phyloP scores from a whole-genome alignment of 2,888 invertebrate genomes.

The Mycogona germanica region DNA sequence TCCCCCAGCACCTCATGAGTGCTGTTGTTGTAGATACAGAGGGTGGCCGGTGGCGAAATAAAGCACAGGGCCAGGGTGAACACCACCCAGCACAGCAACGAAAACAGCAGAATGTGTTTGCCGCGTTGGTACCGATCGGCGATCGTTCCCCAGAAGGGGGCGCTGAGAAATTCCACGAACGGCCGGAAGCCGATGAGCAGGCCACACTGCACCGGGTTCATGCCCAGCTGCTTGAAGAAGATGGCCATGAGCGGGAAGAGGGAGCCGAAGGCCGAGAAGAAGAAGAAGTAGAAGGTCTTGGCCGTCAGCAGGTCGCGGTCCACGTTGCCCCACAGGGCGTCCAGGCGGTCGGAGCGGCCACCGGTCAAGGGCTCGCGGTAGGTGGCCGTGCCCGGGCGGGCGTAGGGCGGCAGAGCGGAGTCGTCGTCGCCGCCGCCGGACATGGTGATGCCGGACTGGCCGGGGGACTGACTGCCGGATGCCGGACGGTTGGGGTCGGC shows the following conservation, averaged over 20 bases:
- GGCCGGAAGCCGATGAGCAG: slow-evolving; percentile 90
- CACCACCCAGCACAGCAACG: slow-evolving; percentile 87
- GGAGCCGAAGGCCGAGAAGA: slow-evolving; percentile 97
- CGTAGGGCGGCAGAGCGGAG: too few species aligned
- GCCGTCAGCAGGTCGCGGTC: slow-evolving; percentile 87
- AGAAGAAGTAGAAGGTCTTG: slow-evolving; percentile 98
- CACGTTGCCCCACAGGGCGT: slow-evolving; percentile 66
- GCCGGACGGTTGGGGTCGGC: too few species aligned
- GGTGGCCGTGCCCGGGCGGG: too few species aligned
- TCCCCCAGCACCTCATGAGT: slow-evolving; percentile 41
- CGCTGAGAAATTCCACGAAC: slow-evolving; percentile 92
- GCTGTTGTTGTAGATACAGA: slow-evolving; percentile 61
- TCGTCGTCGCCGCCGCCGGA: too few species aligned
- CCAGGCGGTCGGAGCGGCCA: slow-evolving; percentile 50
- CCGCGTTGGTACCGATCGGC: slow-evolving; percentile 85
- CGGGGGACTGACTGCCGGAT: too few species aligned
- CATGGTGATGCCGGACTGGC: too few species aligned
- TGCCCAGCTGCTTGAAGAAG: slow-evolving; percentile 99
- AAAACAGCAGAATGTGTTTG: slow-evolving; percentile 73
- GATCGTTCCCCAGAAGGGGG: slow-evolving; percentile 95
- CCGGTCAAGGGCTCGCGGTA: too few species aligned
- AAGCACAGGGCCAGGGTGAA: slow-evolving; percentile 94
- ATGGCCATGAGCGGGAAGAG: slow-evolving; percentile 97
- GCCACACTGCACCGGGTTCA: slow-evolving; percentile 94
- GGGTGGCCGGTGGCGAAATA: slow-evolving; percentile 83